Base-by-base conservation (phyloP, 2,888 invertebrate species). In the Rhamphomyia laevipes region DNA sequence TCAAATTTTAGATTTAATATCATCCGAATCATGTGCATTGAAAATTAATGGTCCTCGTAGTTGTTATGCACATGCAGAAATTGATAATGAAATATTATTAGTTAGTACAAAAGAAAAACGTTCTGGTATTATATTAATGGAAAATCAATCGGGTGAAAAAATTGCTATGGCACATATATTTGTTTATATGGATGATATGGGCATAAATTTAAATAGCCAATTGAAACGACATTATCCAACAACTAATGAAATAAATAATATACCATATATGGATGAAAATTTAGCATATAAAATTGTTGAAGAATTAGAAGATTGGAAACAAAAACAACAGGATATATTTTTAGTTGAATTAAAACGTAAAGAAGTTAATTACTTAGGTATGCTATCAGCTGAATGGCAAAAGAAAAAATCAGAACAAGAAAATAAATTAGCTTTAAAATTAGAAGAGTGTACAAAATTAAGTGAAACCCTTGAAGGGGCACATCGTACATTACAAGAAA, bases 271-370 rank as follows among this genome's bases (percentile, higher is more conserved):
- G 38, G 56, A 58, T 47, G 59, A 62, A 40, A 54, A 57, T 55
- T 73, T 52, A n/a, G 70, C 71, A 1, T 67, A 74, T 18, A 77
- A 76, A 64, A 76, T 79, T 56, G 75, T 84, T 0, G 74, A 78
- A 33, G 83, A 84, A 53, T 67, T 87, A 2, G 82, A 83, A 59
- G 78, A 78, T 21, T 87, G 86, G 86, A 86, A 84, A 60, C 76
- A 78, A 53, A 73, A 75, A 23, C 80, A 84, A 59, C 79, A 82
- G 59, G 74, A 77, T 52, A 61, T 77, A 9, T 85, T 80, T 58
- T 74, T 77, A 59, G 64, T 68, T 40, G 80, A 80, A 73, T 59
- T 81, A 13, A 74, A 74, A 58, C 73, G 70, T 47, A 80, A 78
- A 62, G 80, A 81, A 59, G 71, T 74, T 17, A 71, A 73, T 49